Base-by-base conservation (phyloP, 1,140 invertebrate species). In the Chrysoperla carnea region DNA sequence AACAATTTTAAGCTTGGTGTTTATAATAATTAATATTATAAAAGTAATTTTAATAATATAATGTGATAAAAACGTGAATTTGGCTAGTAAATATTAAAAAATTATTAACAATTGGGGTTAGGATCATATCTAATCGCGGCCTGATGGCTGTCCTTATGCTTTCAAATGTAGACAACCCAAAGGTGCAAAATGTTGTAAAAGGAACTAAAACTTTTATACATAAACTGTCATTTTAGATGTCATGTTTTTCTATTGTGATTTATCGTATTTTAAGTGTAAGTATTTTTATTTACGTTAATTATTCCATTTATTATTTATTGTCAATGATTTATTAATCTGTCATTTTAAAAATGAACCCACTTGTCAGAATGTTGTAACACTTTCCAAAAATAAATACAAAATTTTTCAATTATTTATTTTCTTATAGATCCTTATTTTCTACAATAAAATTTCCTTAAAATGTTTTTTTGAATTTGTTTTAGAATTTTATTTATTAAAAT, bases 71-170 rank as follows among this genome's bases (percentile, higher is more conserved):
- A 33, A 33, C 31, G 31, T 33, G n/a, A 23, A 23, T 12, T 9
- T 12, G 2, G 2, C n/a, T 6, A 7, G 31, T 41, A 28, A 41
- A 29, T 29, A 29, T 29, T 7, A 23, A 31, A 13, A 45, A 49
- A 49, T 46, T 41, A 45, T 27, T 47, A 48, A 49, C 48, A 50
- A 51, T 48, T 53, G 49, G 54, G 54, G 54, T 56, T 56, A 56
- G 52, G 51, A 41, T 52, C 51, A 47, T 53, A 50, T 48, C 52
- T 56, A 54, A 11, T 33, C 31, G 51, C 52, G 47, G 52, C 52
- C 49, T 53, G 53, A 55, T 52, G 52, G 50, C 38, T 43, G 46
- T 54, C 50, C 47, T 43, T 42, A 46, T 40, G 46, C 31, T 38
- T 40, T 33, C 31, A 33, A 33, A 45, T 46, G 35, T 40, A 40